A percentile compares a stretch with the other conserved stretches of the same genome.
phyloP scores from a whole-genome alignment of 2,797 vertebrate genomes.

The Lindbergichthys nudifrons region DNA sequence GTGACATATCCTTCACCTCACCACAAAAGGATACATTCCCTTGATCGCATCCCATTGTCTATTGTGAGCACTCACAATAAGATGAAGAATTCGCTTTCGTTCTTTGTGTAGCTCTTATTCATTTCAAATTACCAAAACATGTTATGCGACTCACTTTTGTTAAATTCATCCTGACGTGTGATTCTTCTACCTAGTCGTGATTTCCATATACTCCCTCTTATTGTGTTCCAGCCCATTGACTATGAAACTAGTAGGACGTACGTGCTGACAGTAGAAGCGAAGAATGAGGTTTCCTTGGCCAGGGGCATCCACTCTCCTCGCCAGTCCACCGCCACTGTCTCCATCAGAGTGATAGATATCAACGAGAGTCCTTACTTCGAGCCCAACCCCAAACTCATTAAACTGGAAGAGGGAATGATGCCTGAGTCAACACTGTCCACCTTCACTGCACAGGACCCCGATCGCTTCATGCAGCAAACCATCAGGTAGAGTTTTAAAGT shows the following conservation, averaged over 20 bases:
- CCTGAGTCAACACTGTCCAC: conserved; percentile 87
- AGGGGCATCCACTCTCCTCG: conserved; percentile 94
- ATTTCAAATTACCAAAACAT: conserved; percentile 17
- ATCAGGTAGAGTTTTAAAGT: conserved; percentile 85
- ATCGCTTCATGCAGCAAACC: conserved; percentile 93
- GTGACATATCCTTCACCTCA: conserved; percentile 29
- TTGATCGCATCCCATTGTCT: conserved; percentile 25
- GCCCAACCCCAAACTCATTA: conserved; percentile 92
- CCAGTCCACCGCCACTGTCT: conserved; percentile 96
- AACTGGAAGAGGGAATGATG: conserved; percentile 91
- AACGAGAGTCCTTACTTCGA: conserved; percentile 96
- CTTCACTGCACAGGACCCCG: conserved; percentile 95
- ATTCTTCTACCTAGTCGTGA: neutral
- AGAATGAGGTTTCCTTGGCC: conserved; percentile 93
- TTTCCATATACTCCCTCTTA: neutral
- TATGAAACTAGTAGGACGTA: conserved; percentile 92
- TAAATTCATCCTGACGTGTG: conserved; percentile 16
- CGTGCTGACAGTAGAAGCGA: conserved; percentile 93
- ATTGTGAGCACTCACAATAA: conserved; percentile 11
- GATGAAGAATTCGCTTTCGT: conserved; percentile 21
- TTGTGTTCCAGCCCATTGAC: conserved; percentile 90
- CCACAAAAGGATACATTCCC: conserved; percentile 29
- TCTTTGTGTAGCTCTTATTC: conserved; percentile 15
- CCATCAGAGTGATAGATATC: conserved; percentile 93
- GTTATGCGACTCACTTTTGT: conserved; percentile 19